A percentile compares a stretch with the other conserved stretches of the same genome.
phyloP scores from a whole-genome alignment of 2,113 vertebrate genomes.

The Apteryx mantelli region DNA sequence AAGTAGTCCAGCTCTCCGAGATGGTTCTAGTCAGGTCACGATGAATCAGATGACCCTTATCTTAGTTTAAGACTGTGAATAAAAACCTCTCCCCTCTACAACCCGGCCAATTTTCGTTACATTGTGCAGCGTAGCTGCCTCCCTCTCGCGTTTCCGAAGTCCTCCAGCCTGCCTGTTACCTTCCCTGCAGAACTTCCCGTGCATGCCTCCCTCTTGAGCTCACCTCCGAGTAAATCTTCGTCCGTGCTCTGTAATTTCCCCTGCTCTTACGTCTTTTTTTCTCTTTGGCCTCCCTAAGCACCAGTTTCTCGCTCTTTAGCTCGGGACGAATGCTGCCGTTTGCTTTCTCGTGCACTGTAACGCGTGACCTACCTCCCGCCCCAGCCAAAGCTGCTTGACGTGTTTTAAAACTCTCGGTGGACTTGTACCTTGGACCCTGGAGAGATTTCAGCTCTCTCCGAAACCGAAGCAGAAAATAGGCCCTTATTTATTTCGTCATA shows the following conservation, averaged over 20 bases:
- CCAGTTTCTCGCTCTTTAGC: neutral
- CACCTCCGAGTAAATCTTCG: conserved; percentile 1
- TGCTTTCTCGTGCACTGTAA: neutral
- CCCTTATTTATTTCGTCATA: neutral
- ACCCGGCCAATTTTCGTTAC: neutral
- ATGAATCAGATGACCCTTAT: conserved; percentile 72
- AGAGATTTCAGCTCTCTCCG: neutral
- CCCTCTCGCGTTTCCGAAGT: conserved; percentile 15
- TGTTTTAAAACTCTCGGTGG: neutral
- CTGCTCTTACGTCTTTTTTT: neutral
- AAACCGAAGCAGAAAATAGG: neutral
- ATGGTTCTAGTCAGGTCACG: conserved; percentile 66
- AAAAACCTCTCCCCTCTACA: conserved; percentile 45
- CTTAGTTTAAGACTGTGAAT: conserved; percentile 47
- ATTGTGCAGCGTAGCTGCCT: conserved; percentile 12
- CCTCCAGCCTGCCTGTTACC: conserved; percentile 2
- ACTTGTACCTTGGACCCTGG: neutral
- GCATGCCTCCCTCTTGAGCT: neutral
- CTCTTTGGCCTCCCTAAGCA: neutral
- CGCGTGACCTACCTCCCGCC: conserved; percentile 28
- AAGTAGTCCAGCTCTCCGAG: conserved; percentile 53
- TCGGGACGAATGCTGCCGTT: neutral
- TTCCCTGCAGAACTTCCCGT: neutral
- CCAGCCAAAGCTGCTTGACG: conserved; percentile 30
- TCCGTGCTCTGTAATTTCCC: neutral